These are phyloP conservation scores for Rhogogaster chlorosoma DNA, from an alignment of 2,888 invertebrate species.

Conservation along the genomic window DNA sequence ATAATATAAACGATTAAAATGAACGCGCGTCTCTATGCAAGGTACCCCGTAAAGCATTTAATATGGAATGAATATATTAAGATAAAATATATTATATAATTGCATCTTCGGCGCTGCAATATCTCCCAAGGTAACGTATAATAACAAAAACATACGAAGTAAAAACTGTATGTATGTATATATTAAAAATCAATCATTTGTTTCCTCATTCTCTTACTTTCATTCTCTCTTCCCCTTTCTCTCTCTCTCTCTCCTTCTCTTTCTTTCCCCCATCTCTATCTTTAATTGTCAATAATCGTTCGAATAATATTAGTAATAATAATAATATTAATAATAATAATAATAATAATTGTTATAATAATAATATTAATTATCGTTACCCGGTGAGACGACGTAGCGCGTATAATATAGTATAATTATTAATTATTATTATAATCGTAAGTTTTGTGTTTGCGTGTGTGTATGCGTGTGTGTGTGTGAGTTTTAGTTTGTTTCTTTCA, in stretches of 20 bases:
- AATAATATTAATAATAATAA: conserved; percentile 32
- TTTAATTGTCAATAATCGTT: not conserved
- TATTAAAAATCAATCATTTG: conserved; percentile 7
- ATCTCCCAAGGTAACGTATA: conserved; percentile 59
- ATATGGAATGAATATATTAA: conserved; percentile 75
- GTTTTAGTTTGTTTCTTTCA: conserved; percentile 47
- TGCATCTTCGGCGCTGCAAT: conserved; percentile 62
- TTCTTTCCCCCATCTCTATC: not conserved
- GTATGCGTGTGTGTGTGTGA: no score
- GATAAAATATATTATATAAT: conserved; percentile 69
- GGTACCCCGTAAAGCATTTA: conserved; percentile 72
- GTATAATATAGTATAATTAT: conserved; percentile 21
- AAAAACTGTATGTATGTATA: conserved; percentile 53
- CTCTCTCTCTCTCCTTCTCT: not conserved
- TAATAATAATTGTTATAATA: conserved; percentile 39
- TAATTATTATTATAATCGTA: conserved; percentile 26
- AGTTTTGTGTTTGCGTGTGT: no score
- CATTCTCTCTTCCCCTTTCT: not conserved
- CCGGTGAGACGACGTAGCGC: conserved; percentile 11
- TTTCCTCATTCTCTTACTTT: not conserved
- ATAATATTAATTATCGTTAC: conserved; percentile 16
- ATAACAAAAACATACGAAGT: conserved; percentile 61
- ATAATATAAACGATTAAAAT: conserved; percentile 66
- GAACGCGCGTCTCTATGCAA: conserved; percentile 67
- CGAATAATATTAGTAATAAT: not conserved